Evolutionary conservation across 2,113 vertebrate genomes (phyloP).

Genomic region (Carassius auratus): DNA sequence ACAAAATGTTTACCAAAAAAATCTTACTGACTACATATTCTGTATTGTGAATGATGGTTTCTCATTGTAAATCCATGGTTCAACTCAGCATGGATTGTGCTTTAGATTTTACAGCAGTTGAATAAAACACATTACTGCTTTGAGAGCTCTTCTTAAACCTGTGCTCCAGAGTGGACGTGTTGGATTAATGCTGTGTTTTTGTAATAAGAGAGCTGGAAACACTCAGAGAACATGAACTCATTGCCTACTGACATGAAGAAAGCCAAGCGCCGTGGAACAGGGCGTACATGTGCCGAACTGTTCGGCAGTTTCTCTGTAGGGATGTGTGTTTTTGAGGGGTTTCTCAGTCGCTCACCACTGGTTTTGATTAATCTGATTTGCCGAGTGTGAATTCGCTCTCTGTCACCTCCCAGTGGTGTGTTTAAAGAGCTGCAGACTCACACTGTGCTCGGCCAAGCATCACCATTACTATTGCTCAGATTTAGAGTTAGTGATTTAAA

Average conservation of each 20-base stretch:
- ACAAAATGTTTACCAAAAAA: too few relatives aligned
- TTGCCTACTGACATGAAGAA: constrained; percentile 10
- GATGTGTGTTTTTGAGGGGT: background rate
- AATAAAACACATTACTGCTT: background rate
- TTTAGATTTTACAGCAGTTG: background rate
- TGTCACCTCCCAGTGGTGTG: constrained; percentile 47
- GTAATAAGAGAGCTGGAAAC: constrained; percentile 12
- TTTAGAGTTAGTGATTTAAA: background rate
- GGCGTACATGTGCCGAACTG: constrained; percentile 10
- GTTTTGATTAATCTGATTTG: constrained; percentile 43
- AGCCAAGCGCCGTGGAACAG: constrained; percentile 19
- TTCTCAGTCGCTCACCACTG: constrained; percentile 8
- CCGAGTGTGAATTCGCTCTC: constrained; percentile 13
- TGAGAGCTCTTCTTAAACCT: background rate
- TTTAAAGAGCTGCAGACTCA: constrained; percentile 13
- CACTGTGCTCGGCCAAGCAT: background rate
- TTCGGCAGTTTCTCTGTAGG: constrained; percentile 26
- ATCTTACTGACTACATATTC: too few relatives aligned
- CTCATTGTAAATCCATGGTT: background rate
- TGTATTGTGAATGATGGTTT: too few relatives aligned
- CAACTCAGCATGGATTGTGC: background rate
- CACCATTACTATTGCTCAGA: background rate
- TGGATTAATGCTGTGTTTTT: constrained; percentile 12
- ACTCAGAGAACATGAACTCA: constrained; percentile 13
- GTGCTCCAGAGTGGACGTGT: background rate